These are phyloP conservation scores for Ciconia maguari DNA, from an alignment of 2,113 vertebrate genomes.

Conservation along the genomic window DNA sequence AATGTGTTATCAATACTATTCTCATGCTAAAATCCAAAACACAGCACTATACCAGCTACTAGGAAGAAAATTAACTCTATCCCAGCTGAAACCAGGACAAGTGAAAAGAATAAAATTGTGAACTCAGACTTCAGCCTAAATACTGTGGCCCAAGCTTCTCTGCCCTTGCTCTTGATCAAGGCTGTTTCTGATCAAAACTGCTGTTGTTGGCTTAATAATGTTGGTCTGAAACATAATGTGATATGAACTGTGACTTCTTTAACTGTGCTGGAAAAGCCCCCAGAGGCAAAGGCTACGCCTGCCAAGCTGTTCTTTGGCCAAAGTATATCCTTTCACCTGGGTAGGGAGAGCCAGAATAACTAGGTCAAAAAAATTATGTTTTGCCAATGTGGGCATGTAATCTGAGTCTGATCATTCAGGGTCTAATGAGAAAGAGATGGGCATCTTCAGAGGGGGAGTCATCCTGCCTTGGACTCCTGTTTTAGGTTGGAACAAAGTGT, in stretches of 20 bases:
- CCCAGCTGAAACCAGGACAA: too few species aligned
- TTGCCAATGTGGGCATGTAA: neutral
- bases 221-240: neutral
- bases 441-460: neutral
- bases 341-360: neutral
- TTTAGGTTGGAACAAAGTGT: fast-evolving
- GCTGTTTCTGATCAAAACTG: neutral
- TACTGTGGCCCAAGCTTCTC: neutral
- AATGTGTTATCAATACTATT: too few species aligned
- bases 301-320: neutral
- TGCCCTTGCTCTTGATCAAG: neutral
- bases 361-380: neutral
- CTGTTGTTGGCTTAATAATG: neutral
- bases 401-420: neutral
- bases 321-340: neutral
- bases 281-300: neutral
- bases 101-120: neutral
- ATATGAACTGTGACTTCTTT: neutral
- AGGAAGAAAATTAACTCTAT: too few species aligned
- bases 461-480: neutral
- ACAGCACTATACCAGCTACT: too few species aligned
- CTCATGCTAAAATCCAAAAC: too few species aligned
- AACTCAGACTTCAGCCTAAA: neutral
- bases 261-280: neutral
- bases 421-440: neutral